These are phyloP conservation scores for Heliopora coerulea DNA, from an alignment of 92 coral and sea anemone species.

Conservation along the genomic window DNA sequence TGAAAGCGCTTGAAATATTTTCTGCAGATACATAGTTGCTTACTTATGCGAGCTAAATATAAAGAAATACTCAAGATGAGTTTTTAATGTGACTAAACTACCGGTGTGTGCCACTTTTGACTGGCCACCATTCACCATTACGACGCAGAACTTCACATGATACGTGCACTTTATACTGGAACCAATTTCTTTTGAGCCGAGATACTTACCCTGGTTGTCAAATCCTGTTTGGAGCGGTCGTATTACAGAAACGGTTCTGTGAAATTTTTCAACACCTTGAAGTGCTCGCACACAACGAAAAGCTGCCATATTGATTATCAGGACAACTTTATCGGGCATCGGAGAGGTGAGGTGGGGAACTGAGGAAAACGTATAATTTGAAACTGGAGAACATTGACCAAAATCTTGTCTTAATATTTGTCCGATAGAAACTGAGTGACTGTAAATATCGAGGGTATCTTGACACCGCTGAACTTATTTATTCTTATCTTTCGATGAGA, in stretches of 20 bases:
- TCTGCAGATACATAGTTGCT: constrained; percentile 1
- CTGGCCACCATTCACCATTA: no score
- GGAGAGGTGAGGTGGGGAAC: no score
- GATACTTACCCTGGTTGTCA: constrained; percentile 12
- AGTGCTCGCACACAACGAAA: constrained; percentile 34
- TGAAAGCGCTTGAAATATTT: constrained; percentile 29
- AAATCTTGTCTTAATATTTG: no score
- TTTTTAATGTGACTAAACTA: background rate
- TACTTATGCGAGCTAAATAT: background rate
- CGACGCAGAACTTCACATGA: no score
- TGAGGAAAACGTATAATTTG: no score
- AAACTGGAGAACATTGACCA: no score
- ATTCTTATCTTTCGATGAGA: no score
- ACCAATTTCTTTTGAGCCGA: background rate
- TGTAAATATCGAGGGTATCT: no score
- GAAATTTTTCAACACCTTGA: constrained; percentile 18
- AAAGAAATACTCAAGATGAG: constrained; percentile 4
- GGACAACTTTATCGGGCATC: no score
- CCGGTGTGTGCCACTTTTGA: no score
- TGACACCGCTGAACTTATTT: no score
- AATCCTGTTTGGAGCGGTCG: background rate
- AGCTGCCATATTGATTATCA: constrained; percentile 27
- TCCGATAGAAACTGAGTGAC: no score
- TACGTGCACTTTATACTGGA: background rate
- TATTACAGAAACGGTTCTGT: constrained; percentile 23